A percentile compares a stretch with the other conserved stretches of the same genome.
phyloP scores from a whole-genome alignment of 2,888 invertebrate genomes.

The Drosophila meridiana region DNA sequence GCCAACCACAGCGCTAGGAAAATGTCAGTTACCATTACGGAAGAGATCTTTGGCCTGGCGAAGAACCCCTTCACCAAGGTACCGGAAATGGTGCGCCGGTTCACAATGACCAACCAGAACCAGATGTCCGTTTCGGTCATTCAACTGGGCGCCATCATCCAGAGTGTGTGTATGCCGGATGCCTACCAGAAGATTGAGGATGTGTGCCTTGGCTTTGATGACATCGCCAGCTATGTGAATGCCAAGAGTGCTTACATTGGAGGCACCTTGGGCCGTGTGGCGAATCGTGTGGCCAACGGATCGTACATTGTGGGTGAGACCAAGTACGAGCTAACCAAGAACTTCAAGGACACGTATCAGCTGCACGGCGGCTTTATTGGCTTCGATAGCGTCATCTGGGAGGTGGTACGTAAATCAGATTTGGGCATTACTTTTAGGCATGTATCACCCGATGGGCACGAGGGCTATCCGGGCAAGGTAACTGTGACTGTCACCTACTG shows the following conservation, averaged over 20 bases:
- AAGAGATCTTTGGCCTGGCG: constrained; percentile 82
- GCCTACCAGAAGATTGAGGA: constrained; percentile 90
- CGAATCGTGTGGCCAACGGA: constrained; percentile 92
- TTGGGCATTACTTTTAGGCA: constrained; percentile 89
- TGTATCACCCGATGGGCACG: constrained; percentile 91
- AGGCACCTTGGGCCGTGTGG: constrained; percentile 93
- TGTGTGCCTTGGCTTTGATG: constrained; percentile 92
- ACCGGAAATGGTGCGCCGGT: constrained; percentile 76
- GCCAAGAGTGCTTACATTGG: constrained; percentile 92
- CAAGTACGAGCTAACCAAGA: constrained; percentile 89
- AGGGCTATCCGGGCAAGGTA: constrained; percentile 95
- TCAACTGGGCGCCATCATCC: constrained; percentile 90
- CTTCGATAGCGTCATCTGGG: constrained; percentile 93
- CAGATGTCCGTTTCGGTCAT: constrained; percentile 81
- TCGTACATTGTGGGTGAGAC: constrained; percentile 89
- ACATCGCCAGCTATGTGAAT: constrained; percentile 85
- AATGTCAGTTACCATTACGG: constrained; percentile 69
- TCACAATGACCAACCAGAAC: constrained; percentile 76
- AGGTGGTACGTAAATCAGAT: constrained; percentile 62
- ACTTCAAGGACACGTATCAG: constrained; percentile 89
- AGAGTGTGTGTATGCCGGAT: constrained; percentile 91
- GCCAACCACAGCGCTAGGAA: constrained; percentile 24
- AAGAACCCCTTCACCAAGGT: constrained; percentile 77
- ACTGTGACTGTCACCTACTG: constrained; percentile 90
- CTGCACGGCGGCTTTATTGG: constrained; percentile 94